A percentile compares a stretch with the other conserved stretches of the same genome.
phyloP scores from a whole-genome alignment of 2,113 vertebrate genomes.

The Eulemur rufifrons region DNA sequence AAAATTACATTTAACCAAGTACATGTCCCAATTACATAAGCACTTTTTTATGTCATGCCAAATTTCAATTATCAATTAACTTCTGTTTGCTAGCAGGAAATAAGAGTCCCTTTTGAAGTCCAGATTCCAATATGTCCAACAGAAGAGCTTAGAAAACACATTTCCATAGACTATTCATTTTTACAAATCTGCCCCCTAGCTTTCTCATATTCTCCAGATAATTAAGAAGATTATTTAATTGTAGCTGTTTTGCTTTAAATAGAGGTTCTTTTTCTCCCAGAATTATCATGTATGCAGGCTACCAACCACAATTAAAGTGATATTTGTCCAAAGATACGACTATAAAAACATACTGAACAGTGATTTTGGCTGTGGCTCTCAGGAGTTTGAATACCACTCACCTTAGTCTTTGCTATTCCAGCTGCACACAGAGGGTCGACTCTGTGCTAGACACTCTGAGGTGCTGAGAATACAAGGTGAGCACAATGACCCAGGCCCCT shows the following conservation, averaged over 20 bases:
- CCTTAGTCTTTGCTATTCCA: not conserved
- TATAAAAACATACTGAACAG: not conserved
- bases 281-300: not conserved
- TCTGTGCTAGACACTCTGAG: not conserved
- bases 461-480: not conserved
- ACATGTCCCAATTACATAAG: not conserved
- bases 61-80: constrained; percentile 51
- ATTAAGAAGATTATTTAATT: constrained; percentile 47
- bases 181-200: constrained; percentile 37
- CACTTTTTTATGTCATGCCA: not conserved
- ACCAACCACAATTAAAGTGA: not conserved
- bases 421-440: not conserved
- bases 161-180: constrained; percentile 45
- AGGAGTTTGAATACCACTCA: not conserved
- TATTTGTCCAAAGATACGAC: not conserved
- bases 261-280: not conserved
- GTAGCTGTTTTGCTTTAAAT: constrained; percentile 33
- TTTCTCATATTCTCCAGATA: constrained; percentile 34
- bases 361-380: not conserved
- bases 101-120: constrained; percentile 18
- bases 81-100: constrained; percentile 37
- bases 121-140: constrained; percentile 46
- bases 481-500: not conserved
- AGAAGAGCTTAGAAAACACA: not conserved
- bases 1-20: constrained; percentile 7